Evolutionary conservation across 2,113 vertebrate genomes (phyloP), one percentile per base, ranked within the genome.

Genomic region (Sardina pilchardus): DNA sequence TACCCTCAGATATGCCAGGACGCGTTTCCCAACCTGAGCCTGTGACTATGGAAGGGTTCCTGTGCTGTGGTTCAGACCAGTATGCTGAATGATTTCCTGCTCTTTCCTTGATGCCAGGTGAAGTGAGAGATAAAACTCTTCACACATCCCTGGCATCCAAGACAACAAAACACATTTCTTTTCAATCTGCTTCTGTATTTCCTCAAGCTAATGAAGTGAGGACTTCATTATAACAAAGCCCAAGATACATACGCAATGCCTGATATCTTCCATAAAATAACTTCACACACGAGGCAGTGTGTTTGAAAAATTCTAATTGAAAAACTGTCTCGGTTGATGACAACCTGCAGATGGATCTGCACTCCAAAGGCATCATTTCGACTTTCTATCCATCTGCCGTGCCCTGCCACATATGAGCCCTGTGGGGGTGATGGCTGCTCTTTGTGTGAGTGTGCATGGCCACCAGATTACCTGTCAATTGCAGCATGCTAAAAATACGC

Each of bases 401-500:
- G 45, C 21, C 53, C 6, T 21, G 4, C 53, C 53, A 21, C 53
- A 59, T 24, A 24, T 59, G 53, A 24, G 53, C 53, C 63, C 30
- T 30, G n/a, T 71, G 63, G 30, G 14, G 8, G 14, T 71, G 63
- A 3, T 71, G 26, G 26, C 1, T 12, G n/a, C 9, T 34, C 26
- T 71, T 6, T 9, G 26, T 16, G 30, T 1, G 34, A 34, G 12
- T 26, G 83, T 17, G 26, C 16, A 19, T 4, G 21, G 26, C 47
- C 19, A 43, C 50, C 44, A 24, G 19, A 26, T 85, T 34, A 85
- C 84, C 75, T 53, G 83, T 36, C 83, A 84, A 48, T 34, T 84
- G n/a, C 12, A 75, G 26, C 26, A 53, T 12, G 71, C 84, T 85
- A 81, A 53, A 85, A 85, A 85, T 85, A 85, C 67, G 19, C 45